A percentile compares a stretch with the other conserved stretches of the same genome.
These are phyloP conservation scores for Drosophila meridionalis DNA, from an alignment of 2,888 invertebrate species.

Conservation along the genomic window DNA sequence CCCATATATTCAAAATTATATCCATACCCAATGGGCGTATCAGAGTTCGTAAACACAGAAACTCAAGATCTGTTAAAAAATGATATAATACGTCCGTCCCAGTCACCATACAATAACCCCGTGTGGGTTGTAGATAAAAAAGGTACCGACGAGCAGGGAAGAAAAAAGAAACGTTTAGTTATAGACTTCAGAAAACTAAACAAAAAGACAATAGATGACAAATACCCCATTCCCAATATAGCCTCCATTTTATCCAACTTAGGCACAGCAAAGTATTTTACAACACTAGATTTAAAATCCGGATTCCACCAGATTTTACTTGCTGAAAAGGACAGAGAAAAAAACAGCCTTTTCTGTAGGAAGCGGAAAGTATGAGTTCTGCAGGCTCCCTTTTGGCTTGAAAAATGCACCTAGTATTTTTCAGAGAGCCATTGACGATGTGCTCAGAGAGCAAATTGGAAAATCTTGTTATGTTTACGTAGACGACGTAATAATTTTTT, in stretches of 20 bases:
- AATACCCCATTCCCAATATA: conserved; percentile 81
- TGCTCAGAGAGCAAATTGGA: conserved; percentile 5
- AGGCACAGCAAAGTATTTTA: conserved; percentile 71
- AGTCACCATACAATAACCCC: conserved; percentile 17
- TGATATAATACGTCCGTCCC: not conserved
- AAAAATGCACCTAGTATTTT: conserved; percentile 21
- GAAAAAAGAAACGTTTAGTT: not conserved
- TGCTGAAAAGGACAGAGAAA: conserved; percentile 16
- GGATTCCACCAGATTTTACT: not conserved
- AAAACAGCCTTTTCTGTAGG: conserved; percentile 14
- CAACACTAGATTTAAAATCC: conserved; percentile 56
- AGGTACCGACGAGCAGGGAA: not conserved
- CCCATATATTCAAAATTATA: not conserved
- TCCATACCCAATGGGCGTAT: conserved; percentile 1
- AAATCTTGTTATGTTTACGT: conserved; percentile 22
- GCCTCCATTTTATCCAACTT: conserved; percentile 80
- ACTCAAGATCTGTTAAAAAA: not conserved
- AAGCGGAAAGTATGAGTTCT: conserved; percentile 10
- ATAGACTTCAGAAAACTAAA: conserved; percentile 10
- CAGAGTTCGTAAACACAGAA: conserved; percentile 11
- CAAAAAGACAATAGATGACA: conserved; percentile 62
- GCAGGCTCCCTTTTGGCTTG: conserved; percentile 10
- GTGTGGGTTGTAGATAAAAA: conserved; percentile 4
- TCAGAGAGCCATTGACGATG: conserved; percentile 24
- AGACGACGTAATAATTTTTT: conserved; percentile 19